These are phyloP conservation scores for Antechinus flavipes DNA, from an alignment of 2,113 vertebrate species.

Conservation along the genomic window DNA sequence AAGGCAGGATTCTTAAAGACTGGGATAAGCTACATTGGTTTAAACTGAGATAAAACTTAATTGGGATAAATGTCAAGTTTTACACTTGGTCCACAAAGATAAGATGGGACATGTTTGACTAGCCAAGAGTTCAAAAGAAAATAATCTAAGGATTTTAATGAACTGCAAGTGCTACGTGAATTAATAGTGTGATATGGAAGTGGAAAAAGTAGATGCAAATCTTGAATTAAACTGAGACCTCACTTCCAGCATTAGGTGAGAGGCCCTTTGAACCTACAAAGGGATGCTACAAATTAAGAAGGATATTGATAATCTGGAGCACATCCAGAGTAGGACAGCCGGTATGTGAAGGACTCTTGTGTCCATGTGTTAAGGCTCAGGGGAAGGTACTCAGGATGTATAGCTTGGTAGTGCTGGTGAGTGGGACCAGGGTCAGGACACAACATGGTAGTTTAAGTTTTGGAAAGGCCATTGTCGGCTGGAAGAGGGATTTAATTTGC, in stretches of 20 bases:
- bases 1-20: neutral
- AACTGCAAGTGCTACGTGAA: neutral
- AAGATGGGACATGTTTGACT: neutral
- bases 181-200: neutral
- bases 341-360: neutral
- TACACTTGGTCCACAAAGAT: neutral
- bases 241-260: neutral
- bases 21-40: neutral
- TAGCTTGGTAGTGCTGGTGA: neutral
- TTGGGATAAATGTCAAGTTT: neutral
- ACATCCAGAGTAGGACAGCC: neutral
- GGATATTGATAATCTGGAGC: neutral
- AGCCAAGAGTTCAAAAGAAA: neutral
- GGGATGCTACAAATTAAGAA: neutral
- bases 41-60: neutral
- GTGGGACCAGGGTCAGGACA: neutral
- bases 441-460: neutral
- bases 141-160: neutral
- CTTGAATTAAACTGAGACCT: neutral
- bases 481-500: neutral
- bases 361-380: neutral
- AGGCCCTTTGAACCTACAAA: neutral
- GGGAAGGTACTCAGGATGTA: neutral
- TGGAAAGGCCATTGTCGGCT: neutral
- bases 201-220: neutral